These are phyloP conservation scores for Kryphioiulus occultus DNA, from an alignment of 2,888 invertebrate genomes.

Conservation along the genomic window DNA sequence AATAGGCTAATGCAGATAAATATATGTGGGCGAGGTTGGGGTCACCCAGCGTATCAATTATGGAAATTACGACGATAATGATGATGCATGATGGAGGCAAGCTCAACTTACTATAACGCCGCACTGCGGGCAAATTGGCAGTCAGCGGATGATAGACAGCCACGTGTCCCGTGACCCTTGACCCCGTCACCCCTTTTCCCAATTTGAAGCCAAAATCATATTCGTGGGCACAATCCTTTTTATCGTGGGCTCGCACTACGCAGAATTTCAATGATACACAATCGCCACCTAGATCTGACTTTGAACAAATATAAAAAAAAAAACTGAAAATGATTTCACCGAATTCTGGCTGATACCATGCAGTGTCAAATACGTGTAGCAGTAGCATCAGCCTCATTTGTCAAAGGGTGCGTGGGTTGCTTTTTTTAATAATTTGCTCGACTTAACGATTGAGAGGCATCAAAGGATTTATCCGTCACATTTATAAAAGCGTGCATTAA, in stretches of 20 bases:
- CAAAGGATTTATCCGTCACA: slow-evolving; percentile 9
- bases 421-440: slow-evolving; percentile 25
- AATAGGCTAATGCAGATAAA: slow-evolving; percentile 1
- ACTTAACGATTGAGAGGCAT: slow-evolving; percentile 35
- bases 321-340: neutral
- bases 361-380: neutral
- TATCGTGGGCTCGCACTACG: neutral
- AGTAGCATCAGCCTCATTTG: neutral
- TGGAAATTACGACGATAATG: neutral
- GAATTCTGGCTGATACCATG: neutral
- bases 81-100: neutral
- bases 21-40: neutral
- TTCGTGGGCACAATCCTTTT: slow-evolving; percentile 12
- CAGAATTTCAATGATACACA: neutral
- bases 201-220: neutral
- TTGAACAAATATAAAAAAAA: neutral
- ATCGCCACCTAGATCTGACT: neutral
- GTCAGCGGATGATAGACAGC: neutral
- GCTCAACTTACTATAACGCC: neutral
- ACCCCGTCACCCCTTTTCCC: neutral
- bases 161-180: slow-evolving; percentile 24
- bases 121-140: neutral
- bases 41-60: slow-evolving; percentile 2
- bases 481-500: slow-evolving; percentile 31
- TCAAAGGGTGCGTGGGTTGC: neutral